Evolutionary conservation across 2,113 vertebrate genomes (phyloP).

Genomic region (Haplochromis vanheusdeni): DNA sequence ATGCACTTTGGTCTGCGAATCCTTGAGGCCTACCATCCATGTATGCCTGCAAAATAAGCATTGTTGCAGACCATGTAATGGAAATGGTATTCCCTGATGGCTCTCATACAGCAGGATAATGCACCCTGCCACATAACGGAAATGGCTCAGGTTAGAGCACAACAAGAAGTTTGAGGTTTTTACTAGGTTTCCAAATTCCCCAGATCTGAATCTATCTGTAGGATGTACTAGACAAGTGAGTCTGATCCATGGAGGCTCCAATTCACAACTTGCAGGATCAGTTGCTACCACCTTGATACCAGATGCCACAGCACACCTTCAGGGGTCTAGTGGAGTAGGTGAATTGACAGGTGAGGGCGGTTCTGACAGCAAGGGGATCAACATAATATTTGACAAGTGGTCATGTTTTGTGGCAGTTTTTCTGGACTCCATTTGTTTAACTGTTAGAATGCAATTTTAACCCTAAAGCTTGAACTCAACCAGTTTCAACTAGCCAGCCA

Average conservation of each 20-base stretch:
- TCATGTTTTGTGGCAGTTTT: not conserved
- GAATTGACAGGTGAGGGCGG: not conserved
- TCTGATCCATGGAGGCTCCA: not conserved
- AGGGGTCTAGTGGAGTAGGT: not conserved
- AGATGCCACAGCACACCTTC: not conserved
- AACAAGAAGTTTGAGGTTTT: not conserved
- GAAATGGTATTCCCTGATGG: not conserved
- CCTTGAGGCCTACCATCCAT: not conserved
- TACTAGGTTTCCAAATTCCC: not conserved
- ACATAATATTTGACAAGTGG: not conserved
- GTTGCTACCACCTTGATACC: not conserved
- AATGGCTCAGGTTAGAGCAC: not conserved
- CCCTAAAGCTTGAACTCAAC: rapidly evolving
- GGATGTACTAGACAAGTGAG: not conserved
- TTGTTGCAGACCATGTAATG: not conserved
- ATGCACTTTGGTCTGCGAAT: not conserved
- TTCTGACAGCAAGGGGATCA: not conserved
- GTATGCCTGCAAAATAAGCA: not conserved
- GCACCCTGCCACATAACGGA: not conserved
- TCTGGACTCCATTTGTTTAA: rapidly evolving
- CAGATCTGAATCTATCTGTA: not conserved
- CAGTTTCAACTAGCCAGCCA: not conserved
- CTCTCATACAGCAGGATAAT: not conserved
- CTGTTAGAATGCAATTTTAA: not conserved
- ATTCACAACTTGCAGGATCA: not conserved